Evolutionary conservation across 1,140 invertebrate species (phyloP).

Genomic region (Aporrectodea caliginosa): DNA sequence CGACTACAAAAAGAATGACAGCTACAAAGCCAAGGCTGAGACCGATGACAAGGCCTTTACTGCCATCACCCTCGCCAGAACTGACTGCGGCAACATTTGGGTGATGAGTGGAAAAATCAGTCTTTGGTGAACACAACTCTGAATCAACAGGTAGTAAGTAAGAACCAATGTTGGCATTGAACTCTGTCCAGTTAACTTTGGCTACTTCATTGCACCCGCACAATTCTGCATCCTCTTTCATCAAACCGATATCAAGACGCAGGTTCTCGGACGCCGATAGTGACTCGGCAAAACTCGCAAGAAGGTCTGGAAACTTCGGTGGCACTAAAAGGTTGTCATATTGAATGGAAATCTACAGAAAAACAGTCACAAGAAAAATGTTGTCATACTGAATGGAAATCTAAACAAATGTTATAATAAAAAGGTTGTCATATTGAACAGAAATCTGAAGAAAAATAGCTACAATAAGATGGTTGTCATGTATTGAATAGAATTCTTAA

Average conservation of each 20-base stretch:
- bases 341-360: no score
- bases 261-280: not conserved
- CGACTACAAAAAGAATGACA: not conserved
- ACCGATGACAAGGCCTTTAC: not conserved
- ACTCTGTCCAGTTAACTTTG: not conserved
- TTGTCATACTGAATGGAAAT: no score
- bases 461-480: no score
- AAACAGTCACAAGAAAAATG: no score
- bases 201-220: not conserved
- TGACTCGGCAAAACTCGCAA: not conserved
- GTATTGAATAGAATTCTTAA: no score
- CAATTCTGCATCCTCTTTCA: not conserved
- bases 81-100: not conserved
- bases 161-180: not conserved
- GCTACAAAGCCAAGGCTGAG: not conserved
- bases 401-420: no score
- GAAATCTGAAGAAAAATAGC: no score
- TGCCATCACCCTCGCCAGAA: not conserved
- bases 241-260: not conserved
- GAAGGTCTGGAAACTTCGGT: not conserved
- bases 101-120: not conserved
- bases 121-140: not conserved
- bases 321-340: no score
- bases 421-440: no score
- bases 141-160: no score